Conservation (phyloP, 2,797 vertebrate species). For the Perodicticus potto region DNA sequence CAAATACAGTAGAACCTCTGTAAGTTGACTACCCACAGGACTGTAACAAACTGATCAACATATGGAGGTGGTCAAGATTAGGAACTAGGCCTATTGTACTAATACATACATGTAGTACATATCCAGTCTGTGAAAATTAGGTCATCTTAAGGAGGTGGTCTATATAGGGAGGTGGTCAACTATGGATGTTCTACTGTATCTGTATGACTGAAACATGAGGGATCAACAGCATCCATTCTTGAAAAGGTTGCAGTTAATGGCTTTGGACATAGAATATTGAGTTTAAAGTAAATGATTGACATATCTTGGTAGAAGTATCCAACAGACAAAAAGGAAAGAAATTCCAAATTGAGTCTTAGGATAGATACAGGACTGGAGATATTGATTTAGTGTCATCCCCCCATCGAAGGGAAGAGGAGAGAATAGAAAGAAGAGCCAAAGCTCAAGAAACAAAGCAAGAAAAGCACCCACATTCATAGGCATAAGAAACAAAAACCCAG, state of each 20-base stretch:
- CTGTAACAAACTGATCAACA: too few relatives aligned
- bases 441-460: not conserved
- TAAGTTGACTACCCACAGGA: too few relatives aligned
- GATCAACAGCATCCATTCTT: not conserved
- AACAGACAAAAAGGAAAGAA: slow-evolving; percentile 19
- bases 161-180: too few relatives aligned
- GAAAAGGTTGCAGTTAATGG: not conserved
- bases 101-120: too few relatives aligned
- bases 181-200: not conserved
- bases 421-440: not conserved
- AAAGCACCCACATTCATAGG: not conserved
- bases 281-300: not conserved
- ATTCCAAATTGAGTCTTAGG: not conserved
- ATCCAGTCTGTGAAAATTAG: too few relatives aligned
- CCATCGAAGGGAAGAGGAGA: not conserved
- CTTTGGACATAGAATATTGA: slow-evolving; percentile 14
- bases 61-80: too few relatives aligned
- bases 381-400: not conserved
- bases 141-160: too few relatives aligned
- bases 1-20: not conserved
- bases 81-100: too few relatives aligned
- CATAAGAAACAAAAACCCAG: slow-evolving; percentile 13
- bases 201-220: not conserved
- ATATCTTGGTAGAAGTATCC: slow-evolving; percentile 1
- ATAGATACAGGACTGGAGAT: not conserved